These are phyloP conservation scores for Calonectris borealis DNA, from an alignment of 2,113 vertebrate genomes.

Conservation along the genomic window DNA sequence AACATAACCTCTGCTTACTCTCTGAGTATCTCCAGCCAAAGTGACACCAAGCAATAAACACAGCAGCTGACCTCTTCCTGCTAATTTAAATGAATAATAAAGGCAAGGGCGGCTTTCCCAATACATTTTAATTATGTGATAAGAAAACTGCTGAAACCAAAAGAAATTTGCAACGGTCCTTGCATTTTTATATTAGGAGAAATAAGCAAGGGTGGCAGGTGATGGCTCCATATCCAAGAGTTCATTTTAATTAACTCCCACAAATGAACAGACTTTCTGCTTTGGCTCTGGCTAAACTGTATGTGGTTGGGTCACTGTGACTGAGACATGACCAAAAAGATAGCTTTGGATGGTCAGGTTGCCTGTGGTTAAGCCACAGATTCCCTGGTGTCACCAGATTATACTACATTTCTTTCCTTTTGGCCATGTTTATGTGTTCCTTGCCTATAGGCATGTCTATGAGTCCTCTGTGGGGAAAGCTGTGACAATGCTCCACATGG, in stretches of 20 bases:
- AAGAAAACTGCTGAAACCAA: constrained; percentile 19
- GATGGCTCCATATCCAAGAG: not conserved
- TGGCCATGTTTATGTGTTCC: not conserved
- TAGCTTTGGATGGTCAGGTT: not conserved
- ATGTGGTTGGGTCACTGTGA: not conserved
- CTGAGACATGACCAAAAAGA: not conserved
- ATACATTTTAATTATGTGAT: constrained; percentile 6
- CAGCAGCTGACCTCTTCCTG: not conserved
- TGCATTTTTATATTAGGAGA: constrained; percentile 31
- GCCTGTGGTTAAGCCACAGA: not conserved
- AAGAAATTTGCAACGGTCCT: not conserved
- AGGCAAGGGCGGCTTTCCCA: not conserved
- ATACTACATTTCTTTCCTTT: not conserved
- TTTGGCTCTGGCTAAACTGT: not conserved
- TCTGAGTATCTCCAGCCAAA: not conserved
- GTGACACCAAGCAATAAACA: not conserved
- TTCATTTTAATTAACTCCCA: constrained; percentile 38
- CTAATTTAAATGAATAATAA: constrained; percentile 16
- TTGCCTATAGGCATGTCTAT: not conserved
- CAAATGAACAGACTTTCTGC: not conserved
- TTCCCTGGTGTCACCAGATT: not conserved
- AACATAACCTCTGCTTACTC: not conserved
- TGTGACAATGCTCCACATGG: not conserved
- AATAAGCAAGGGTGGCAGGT: constrained; percentile 26
- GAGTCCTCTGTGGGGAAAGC: not conserved